These are phyloP conservation scores for Himalopsyche tibetana DNA, from an alignment of 2,888 invertebrate species.

Conservation along the genomic window DNA sequence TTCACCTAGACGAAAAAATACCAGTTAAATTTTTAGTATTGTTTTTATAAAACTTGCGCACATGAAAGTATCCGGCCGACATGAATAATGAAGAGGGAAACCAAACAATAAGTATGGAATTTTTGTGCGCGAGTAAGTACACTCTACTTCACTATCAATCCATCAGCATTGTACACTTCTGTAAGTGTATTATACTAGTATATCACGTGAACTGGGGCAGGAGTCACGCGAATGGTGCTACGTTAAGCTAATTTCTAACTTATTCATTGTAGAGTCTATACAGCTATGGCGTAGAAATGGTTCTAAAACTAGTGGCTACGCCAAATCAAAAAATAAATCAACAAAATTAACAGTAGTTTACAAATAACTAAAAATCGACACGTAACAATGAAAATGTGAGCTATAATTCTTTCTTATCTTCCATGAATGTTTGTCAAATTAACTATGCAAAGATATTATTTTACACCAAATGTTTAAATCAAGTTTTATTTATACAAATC, in stretches of 20 bases:
- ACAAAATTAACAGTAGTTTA: no score
- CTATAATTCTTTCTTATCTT: no score
- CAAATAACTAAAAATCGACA: no score
- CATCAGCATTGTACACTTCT: conserved; percentile 23
- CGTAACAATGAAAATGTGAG: no score
- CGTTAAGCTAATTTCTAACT: conserved; percentile 6
- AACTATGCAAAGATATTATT: no score
- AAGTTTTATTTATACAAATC: no score
- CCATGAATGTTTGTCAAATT: no score
- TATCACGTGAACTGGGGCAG: conserved; percentile 9
- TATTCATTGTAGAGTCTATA: not conserved
- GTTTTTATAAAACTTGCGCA: not conserved
- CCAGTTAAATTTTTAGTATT: no score
- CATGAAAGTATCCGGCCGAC: not conserved
- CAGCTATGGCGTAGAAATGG: not conserved
- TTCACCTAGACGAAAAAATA: no score
- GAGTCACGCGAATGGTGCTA: conserved; percentile 37
- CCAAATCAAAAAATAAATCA: no score
- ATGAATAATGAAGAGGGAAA: not conserved
- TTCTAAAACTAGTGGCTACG: not conserved
- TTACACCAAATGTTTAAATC: no score
- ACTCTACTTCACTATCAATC: conserved; percentile 29
- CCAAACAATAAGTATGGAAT: not conserved
- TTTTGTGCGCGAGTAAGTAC: not conserved
- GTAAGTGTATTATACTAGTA: not conserved